Percentiles rank a stretch among this genome's conserved stretches.
Evolutionary conservation across 1,140 invertebrate species (phyloP).

Genomic region (Drosophila grimshawi): DNA sequence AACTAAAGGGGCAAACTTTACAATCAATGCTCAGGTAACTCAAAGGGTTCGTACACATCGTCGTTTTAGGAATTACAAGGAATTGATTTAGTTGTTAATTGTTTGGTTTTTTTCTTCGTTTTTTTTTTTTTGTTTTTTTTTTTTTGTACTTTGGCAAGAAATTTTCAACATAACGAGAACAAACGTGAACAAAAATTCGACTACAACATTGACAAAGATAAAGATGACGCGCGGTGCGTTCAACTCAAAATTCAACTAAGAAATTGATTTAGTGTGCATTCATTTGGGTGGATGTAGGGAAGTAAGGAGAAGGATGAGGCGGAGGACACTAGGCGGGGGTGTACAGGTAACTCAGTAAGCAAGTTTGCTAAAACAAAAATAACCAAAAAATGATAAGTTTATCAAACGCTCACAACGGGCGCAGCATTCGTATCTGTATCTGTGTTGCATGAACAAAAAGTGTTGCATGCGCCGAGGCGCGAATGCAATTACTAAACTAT

Average conservation of each 20-base stretch:
- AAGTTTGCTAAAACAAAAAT: conserved; percentile 64
- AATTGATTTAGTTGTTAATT: conserved; percentile 72
- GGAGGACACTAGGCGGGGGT: conserved; percentile 15
- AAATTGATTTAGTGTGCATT: conserved; percentile 78
- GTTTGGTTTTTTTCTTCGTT: conserved; percentile 24
- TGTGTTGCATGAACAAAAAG: conserved; percentile 1
- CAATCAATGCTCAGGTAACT: conserved; percentile 60
- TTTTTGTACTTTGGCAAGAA: conserved; percentile 81
- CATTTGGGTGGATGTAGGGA: neutral
- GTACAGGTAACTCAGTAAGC: conserved; percentile 79
- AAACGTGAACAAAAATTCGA: conserved; percentile 82
- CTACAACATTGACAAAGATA: conserved; percentile 72
- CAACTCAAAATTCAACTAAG: conserved; percentile 79
- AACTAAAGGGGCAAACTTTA: conserved; percentile 33
- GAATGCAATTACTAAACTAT: conserved; percentile 48
- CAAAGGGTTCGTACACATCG: conserved; percentile 53
- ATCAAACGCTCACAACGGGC: conserved; percentile 17
- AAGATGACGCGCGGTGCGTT: conserved; percentile 51
- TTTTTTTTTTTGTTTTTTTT: conserved; percentile 30
- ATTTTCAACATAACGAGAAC: conserved; percentile 80
- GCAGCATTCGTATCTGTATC: neutral
- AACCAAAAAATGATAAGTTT: conserved; percentile 33
- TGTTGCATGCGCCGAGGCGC: conserved; percentile 32
- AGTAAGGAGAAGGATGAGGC: neutral
- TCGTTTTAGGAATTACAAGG: conserved; percentile 72